Evolutionary conservation across 2,888 invertebrate genomes (phyloP), one percentile per base, ranked within the genome.

Genomic region (Philaethria dido): DNA sequence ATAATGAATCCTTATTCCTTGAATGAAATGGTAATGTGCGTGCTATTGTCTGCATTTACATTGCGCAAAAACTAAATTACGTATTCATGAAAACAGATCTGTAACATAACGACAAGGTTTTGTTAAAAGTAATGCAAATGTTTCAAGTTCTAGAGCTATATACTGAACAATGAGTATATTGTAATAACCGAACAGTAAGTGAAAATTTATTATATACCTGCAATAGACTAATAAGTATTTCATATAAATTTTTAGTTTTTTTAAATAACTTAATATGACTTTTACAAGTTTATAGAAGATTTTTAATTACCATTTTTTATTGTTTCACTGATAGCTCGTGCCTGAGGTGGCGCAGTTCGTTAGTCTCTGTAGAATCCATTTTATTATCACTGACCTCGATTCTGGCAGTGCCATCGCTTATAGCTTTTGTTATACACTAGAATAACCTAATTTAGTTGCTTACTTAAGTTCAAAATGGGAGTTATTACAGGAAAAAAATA

Each of bases 311-410:
- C 47, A 22, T 36, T 52, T 65, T 42, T 65, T 42, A 50, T 65
- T 39, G 62, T 65, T 62, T 42, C 55, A 62, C 44, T 65, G 66
- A 69, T 63, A 62, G 57, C 45, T 64, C 44, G n/a, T 65, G 62
- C 44, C 57, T 60, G 57, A 69, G 36, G 73, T 71, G 72, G 69
- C 66, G 59, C 39, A 70, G 67, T 74, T 71, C 68, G 70, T 72
- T 71, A 73, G 66, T 69, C 64, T 66, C 64, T 63, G 61, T 73
- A 60, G 69, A 64, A 64, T 69, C 69, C 64, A 69, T 65, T 75
- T 70, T 69, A 73, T 73, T 73, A 66, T 66, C 69, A 59, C 52
- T 70, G 74, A 69, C 75, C 74, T 65, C 67, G 66, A 72, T 74
- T 71, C 68, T 61, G 65, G 62, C 66, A 66, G 64, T 61, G 47